A percentile compares a stretch with the other conserved stretches of the same genome.
These are phyloP conservation scores for Drosophila saltans DNA, from an alignment of 1,140 invertebrate species.

Conservation along the genomic window DNA sequence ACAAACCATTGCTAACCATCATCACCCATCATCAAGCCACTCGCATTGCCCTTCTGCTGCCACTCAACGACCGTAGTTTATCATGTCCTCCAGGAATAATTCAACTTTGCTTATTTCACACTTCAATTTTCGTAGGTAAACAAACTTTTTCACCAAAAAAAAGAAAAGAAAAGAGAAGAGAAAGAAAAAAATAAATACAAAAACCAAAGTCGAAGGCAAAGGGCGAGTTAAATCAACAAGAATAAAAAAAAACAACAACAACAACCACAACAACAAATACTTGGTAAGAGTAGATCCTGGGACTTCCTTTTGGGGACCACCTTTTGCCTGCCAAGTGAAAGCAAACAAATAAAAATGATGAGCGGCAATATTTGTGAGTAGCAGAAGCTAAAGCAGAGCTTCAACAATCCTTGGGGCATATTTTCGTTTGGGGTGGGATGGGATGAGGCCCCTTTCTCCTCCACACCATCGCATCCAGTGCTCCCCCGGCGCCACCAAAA, in stretches of 20 bases:
- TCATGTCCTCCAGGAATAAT: slow-evolving; percentile 83
- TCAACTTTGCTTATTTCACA: slow-evolving; percentile 82
- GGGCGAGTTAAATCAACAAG: slow-evolving; percentile 63
- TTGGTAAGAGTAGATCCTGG: background rate
- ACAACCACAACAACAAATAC: slow-evolving; percentile 3
- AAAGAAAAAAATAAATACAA: slow-evolving; percentile 27
- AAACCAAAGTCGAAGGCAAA: slow-evolving; percentile 31
- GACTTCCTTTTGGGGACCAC: slow-evolving; percentile 7
- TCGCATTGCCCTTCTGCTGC: slow-evolving; percentile 31
- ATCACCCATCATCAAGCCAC: background rate
- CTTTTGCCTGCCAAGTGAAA: slow-evolving; percentile 57
- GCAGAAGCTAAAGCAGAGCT: slow-evolving; percentile 42
- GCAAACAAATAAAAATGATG: slow-evolving; percentile 82
- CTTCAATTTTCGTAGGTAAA: slow-evolving; percentile 81
- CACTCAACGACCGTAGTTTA: slow-evolving; percentile 59
- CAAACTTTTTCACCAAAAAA: slow-evolving; percentile 54
- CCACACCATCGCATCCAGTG: background rate
- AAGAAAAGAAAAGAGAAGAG: background rate
- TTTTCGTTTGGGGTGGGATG: slow-evolving; percentile 32
- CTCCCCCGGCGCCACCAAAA: slow-evolving; percentile 7
- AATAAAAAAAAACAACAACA: background rate
- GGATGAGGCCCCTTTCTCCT: background rate
- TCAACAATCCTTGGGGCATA: slow-evolving; percentile 68
- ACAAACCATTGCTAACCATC: background rate
- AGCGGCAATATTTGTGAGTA: slow-evolving; percentile 69